These are phyloP conservation scores for Mesorhabditis spiculigera DNA, from an alignment of 2,888 invertebrate species.

Conservation along the genomic window DNA sequence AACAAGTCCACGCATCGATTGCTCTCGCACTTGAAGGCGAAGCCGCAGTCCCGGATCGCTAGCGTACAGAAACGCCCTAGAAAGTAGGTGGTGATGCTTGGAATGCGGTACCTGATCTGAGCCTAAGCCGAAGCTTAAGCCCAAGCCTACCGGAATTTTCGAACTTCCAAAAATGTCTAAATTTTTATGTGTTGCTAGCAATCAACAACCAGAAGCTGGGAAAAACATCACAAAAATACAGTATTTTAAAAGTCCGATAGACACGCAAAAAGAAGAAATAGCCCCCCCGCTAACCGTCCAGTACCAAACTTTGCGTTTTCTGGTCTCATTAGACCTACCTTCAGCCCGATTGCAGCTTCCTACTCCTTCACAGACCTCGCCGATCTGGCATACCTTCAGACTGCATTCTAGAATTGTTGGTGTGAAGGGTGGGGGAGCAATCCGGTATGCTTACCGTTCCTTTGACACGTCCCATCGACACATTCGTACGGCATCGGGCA, in stretches of 20 bases:
- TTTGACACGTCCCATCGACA: constrained; percentile 43
- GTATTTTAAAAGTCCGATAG: too few species aligned
- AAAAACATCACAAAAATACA: too few species aligned
- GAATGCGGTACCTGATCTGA: too few species aligned
- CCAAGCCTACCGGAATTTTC: too few species aligned
- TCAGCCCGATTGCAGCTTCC: constrained; percentile 47
- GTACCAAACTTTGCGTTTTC: too few species aligned
- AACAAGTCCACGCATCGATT: constrained; percentile 31
- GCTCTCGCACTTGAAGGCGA: constrained; percentile 41
- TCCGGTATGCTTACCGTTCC: constrained; percentile 33
- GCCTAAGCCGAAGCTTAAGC: too few species aligned
- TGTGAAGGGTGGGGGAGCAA: background rate
- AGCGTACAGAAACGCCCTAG: constrained; percentile 33
- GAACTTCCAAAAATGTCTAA: too few species aligned
- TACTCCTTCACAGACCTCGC: constrained; percentile 46
- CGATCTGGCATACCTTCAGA: constrained; percentile 51
- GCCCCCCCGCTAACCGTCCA: too few species aligned
- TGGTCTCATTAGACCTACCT: constrained; percentile 9
- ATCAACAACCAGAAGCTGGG: too few species aligned
- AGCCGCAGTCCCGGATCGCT: constrained; percentile 48
- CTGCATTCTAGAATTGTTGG: constrained; percentile 36
- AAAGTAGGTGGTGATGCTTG: too few species aligned
- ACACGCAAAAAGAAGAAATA: too few species aligned
- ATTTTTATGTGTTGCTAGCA: too few species aligned
- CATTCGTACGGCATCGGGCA: constrained; percentile 45